Conservation (phyloP, 23 tunicate genomes). For the Ascidia mentula region DNA sequence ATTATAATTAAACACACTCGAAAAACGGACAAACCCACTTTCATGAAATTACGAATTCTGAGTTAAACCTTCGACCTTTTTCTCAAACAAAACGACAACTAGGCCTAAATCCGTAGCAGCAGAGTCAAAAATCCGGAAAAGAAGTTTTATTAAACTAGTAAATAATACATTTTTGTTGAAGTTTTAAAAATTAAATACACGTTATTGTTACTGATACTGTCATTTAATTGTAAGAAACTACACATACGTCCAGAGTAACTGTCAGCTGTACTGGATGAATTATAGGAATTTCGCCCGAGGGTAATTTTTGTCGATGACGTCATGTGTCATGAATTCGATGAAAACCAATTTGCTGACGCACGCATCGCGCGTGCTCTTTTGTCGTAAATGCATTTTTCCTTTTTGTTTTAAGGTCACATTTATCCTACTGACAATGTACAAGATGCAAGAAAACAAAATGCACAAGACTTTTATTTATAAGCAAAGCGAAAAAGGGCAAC, state of each 20-base stretch:
- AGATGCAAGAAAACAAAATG: too few species aligned
- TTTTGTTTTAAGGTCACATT: too few species aligned
- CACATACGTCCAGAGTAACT: not conserved
- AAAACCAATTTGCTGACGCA: not conserved
- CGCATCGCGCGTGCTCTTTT: not conserved
- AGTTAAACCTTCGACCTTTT: not conserved
- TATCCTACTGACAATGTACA: too few species aligned
- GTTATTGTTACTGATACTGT: not conserved
- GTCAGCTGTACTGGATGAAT: not conserved
- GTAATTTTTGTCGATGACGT: constrained; percentile 3
- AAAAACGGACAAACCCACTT: constrained; percentile 6
- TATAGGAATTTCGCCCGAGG: not conserved
- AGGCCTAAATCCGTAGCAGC: not conserved
- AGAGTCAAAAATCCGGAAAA: not conserved
- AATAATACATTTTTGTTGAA: not conserved
- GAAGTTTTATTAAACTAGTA: not conserved
- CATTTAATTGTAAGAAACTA: not conserved
- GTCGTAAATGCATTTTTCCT: too few species aligned
- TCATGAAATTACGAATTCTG: not conserved
- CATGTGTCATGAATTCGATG: not conserved
- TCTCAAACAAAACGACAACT: not conserved
- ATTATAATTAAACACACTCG: not conserved
- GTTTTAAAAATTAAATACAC: too few species aligned
- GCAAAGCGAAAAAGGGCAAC: too few species aligned
- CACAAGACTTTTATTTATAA: too few species aligned